Evolutionary conservation across 2,888 invertebrate genomes (phyloP).

Genomic region (Caenorhabditis panamensis): DNA sequence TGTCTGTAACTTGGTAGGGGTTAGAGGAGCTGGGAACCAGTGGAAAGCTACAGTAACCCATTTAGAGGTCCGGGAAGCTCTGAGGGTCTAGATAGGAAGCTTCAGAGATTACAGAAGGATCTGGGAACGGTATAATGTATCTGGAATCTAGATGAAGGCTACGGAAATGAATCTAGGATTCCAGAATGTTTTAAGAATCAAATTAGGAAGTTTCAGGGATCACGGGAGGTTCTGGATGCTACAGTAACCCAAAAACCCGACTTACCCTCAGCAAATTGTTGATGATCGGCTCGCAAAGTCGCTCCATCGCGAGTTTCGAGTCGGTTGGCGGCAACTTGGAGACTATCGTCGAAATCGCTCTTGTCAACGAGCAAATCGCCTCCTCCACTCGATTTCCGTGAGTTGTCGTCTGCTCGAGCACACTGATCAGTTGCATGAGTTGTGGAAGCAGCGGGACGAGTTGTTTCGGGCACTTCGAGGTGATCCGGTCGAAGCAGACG

Average conservation of each 20-base stretch:
- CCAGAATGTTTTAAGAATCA: too few relatives aligned
- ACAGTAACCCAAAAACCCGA: too few relatives aligned
- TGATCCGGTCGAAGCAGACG: constrained; percentile 67
- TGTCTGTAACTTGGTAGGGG: constrained; percentile 25
- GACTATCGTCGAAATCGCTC: constrained; percentile 67
- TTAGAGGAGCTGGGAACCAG: neutral
- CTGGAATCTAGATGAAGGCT: too few relatives aligned
- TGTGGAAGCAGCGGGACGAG: constrained; percentile 44
- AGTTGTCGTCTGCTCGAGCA: constrained; percentile 53
- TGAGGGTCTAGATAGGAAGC: too few relatives aligned
- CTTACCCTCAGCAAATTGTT: constrained; percentile 64
- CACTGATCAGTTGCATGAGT: constrained; percentile 33
- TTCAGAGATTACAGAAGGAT: too few relatives aligned
- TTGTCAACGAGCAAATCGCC: constrained; percentile 55
- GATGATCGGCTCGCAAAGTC: constrained; percentile 69
- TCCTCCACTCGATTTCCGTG: constrained; percentile 62
- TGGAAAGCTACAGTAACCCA: neutral
- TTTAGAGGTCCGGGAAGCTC: too few relatives aligned
- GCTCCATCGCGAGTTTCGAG: constrained; percentile 56
- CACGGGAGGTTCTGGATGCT: too few relatives aligned
- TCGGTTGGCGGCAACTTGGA: constrained; percentile 62
- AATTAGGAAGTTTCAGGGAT: too few relatives aligned
- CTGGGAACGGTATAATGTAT: too few relatives aligned
- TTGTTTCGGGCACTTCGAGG: constrained; percentile 42
- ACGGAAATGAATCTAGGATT: too few relatives aligned